phyloP scores from a whole-genome alignment of 2,888 invertebrate genomes.

The Amphiduros pacificus region DNA sequence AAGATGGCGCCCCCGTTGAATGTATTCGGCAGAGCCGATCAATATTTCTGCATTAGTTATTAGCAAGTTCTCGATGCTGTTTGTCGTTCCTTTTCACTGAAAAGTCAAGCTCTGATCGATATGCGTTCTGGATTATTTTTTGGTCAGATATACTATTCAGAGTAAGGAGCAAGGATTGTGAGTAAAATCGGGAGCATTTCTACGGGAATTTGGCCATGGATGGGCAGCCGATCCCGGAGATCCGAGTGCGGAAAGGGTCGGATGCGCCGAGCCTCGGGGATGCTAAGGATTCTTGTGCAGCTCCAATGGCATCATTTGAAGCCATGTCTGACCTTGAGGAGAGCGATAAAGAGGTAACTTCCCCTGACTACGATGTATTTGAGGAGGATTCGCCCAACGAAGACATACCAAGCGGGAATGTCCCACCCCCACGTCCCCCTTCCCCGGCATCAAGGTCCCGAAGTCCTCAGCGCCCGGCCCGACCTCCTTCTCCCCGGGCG shows the following conservation, averaged over 20 bases:
- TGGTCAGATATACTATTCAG: too few species aligned
- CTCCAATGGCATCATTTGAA: constrained; percentile 16
- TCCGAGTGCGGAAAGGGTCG: constrained; percentile 19
- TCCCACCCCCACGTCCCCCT: background rate
- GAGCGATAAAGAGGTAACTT: background rate
- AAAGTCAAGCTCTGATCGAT: too few species aligned
- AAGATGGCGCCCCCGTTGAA: too few species aligned
- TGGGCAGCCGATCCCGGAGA: constrained; percentile 17
- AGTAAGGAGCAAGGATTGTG: too few species aligned
- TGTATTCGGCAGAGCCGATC: too few species aligned
- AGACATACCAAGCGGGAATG: background rate
- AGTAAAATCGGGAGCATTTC: too few species aligned
- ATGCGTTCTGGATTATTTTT: too few species aligned
- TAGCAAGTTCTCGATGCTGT: too few species aligned
- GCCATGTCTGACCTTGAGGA: constrained; percentile 5
- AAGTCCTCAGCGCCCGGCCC: background rate
- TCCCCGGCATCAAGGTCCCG: background rate
- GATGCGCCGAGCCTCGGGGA: constrained; percentile 18
- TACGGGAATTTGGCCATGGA: too few species aligned
- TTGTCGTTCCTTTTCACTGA: too few species aligned
- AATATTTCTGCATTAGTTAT: too few species aligned
- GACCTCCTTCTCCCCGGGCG: background rate
- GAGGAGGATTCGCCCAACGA: background rate
- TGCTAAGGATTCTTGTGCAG: background rate
- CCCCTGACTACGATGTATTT: background rate